phyloP scores from a whole-genome alignment of 2,888 invertebrate genomes.

The Carabus problematicus region DNA sequence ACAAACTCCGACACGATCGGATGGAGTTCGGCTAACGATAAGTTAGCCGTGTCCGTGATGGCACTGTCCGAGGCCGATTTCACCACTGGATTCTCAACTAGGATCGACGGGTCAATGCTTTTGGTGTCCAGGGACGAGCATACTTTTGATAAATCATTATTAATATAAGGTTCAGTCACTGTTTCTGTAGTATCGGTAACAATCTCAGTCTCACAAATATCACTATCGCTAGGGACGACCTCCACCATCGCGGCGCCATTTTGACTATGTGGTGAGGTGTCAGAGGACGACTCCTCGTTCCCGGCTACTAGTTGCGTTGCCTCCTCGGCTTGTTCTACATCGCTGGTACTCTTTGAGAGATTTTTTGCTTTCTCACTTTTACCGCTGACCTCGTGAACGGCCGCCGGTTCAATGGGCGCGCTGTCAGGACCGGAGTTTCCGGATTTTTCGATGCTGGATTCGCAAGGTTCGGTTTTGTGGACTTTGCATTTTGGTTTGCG shows the following conservation, averaged over 20 bases:
- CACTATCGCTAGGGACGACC: constrained; percentile 5
- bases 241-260: too few relatives aligned
- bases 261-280: too few relatives aligned
- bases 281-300: background rate
- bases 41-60: constrained; percentile 12
- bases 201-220: constrained; percentile 27
- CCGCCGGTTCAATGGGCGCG: background rate
- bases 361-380: constrained; percentile 8
- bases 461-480: constrained; percentile 61
- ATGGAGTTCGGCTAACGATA: constrained; percentile 17
- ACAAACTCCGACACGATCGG: constrained; percentile 27
- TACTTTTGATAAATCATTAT: constrained; percentile 2
- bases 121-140: constrained; percentile 23
- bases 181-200: constrained; percentile 15
- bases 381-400: constrained; percentile 10
- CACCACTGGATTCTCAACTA: constrained; percentile 3
- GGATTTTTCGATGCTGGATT: constrained; percentile 29
- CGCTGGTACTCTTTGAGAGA: constrained; percentile 1
- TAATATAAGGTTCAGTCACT: constrained; percentile 11
- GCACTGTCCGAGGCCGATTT: constrained; percentile 34
- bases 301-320: constrained; percentile 5
- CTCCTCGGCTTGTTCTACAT: constrained; percentile 34
- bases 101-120: background rate
- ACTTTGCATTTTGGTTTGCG: constrained; percentile 49
- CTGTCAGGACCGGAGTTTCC: constrained; percentile 19